Evolutionary conservation across 2,113 vertebrate genomes (phyloP).

Genomic region (Daboia siamensis): DNA sequence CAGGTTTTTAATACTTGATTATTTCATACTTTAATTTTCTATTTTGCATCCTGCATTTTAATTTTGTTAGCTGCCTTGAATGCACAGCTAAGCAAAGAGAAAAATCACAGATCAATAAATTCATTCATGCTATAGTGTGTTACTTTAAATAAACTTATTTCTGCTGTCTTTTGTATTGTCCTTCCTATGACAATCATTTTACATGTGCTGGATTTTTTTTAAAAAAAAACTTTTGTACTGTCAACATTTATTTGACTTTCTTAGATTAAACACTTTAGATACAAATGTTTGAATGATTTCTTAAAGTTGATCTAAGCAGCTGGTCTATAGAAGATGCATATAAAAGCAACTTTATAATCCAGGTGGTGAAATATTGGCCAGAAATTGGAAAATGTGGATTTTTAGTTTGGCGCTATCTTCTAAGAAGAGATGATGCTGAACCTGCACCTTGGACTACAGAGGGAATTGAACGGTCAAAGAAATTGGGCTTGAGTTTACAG

Average conservation of each 20-base stretch:
- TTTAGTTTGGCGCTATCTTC: slow-evolving; percentile 94
- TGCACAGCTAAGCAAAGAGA: not conserved
- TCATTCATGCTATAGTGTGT: not conserved
- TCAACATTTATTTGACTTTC: not conserved
- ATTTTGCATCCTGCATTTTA: not conserved
- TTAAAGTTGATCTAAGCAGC: not conserved
- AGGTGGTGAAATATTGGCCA: slow-evolving; percentile 99
- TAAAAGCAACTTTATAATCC: slow-evolving; percentile 45
- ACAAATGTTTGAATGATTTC: not conserved
- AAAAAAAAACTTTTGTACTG: not conserved
- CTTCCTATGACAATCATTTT: not conserved
- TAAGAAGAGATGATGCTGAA: slow-evolving; percentile 93
- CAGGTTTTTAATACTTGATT: not conserved
- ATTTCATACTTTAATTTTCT: not conserved
- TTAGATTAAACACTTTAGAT: slow-evolving; percentile 11
- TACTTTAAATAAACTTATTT: not conserved
- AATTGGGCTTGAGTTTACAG: slow-evolving; percentile 89
- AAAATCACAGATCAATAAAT: not conserved
- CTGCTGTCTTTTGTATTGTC: not conserved
- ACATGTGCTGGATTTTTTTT: not conserved
- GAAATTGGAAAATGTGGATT: slow-evolving; percentile 98
- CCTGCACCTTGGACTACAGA: slow-evolving; percentile 96
- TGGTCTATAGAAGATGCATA: slow-evolving; percentile 14
- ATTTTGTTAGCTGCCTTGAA: not conserved
- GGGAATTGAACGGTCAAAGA: slow-evolving; percentile 88